A percentile compares a stretch with the other conserved stretches of the same genome.
These are phyloP conservation scores for Mobula hypostoma DNA, from an alignment of 2,113 vertebrate species.

Conservation along the genomic window DNA sequence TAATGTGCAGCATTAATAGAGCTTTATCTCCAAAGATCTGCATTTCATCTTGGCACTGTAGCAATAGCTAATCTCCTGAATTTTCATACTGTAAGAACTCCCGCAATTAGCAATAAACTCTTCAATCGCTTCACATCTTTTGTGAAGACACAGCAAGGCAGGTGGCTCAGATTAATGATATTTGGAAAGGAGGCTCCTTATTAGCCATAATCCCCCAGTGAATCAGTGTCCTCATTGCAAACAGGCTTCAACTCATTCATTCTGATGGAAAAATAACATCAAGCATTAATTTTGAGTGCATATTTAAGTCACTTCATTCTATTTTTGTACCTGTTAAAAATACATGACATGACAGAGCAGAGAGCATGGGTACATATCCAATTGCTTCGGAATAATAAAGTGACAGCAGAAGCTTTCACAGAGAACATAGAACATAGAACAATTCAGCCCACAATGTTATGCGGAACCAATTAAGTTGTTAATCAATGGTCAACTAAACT, in stretches of 20 bases:
- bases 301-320: neutral
- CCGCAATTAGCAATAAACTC: neutral
- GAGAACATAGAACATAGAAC: too few relatives aligned
- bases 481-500: too few relatives aligned
- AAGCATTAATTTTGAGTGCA: neutral
- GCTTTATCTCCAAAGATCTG: neutral
- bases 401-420: neutral
- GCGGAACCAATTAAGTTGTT: too few relatives aligned
- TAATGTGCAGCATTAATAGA: neutral
- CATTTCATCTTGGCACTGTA: neutral
- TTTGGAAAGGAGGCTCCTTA: neutral
- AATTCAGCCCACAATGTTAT: too few relatives aligned
- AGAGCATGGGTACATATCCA: neutral
- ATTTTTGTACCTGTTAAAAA: neutral
- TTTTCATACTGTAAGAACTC: neutral
- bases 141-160: constrained; percentile 13
- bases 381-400: neutral
- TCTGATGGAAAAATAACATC: constrained; percentile 8
- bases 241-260: neutral
- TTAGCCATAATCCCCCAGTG: constrained; percentile 6
- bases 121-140: neutral
- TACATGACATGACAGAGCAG: neutral
- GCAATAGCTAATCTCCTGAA: neutral
- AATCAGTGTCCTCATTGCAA: neutral
- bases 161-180: constrained; percentile 25